Percentiles rank a stretch among this genome's conserved stretches.
Conservation (phyloP, 2,113 vertebrate genomes). For the Corvus hawaiiensis region DNA sequence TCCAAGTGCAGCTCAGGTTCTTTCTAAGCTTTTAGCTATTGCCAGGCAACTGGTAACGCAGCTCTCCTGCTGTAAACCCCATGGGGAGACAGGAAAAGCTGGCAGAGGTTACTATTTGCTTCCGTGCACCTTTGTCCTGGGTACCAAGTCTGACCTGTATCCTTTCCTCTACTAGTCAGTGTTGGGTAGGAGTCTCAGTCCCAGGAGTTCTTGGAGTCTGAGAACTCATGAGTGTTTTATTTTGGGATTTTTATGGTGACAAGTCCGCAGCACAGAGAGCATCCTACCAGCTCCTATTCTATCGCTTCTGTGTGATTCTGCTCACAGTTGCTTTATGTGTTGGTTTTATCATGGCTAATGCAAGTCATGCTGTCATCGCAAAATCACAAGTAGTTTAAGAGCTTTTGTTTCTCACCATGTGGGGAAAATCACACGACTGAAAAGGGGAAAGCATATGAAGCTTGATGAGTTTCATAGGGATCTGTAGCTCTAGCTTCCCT, state of each 20-base stretch:
- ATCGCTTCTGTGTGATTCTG: neutral
- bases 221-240: neutral
- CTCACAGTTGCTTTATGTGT: neutral
- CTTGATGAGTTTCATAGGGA: neutral
- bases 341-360: neutral
- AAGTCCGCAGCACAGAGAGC: neutral
- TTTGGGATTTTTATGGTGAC: neutral
- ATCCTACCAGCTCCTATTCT: neutral
- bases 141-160: neutral
- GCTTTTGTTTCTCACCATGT: neutral
- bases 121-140: neutral
- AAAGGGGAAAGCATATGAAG: neutral
- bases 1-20: neutral
- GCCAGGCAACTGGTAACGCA: neutral
- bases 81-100: neutral
- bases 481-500: neutral
- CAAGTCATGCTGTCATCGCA: neutral
- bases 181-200: neutral
- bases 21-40: neutral
- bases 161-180: neutral
- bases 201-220: neutral
- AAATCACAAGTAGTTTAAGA: neutral
- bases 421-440: neutral
- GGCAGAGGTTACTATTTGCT: neutral
- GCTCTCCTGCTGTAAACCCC: neutral